Conservation (phyloP, 2,888 invertebrate genomes). For the Mamestra brassicae region DNA sequence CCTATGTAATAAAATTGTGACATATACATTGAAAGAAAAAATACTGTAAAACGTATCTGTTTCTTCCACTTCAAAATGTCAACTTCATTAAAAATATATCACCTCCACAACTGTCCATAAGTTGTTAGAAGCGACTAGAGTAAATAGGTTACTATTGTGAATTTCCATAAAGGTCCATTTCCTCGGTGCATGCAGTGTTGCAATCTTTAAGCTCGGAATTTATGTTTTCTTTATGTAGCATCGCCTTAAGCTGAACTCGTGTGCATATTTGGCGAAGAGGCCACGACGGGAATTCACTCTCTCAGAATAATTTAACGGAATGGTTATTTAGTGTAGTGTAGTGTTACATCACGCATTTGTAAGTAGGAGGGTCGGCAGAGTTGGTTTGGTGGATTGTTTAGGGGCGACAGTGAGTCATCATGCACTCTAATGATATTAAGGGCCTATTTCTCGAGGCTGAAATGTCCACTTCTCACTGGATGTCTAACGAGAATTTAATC, state of each 20-base stretch:
- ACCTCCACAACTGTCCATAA: conserved; percentile 39
- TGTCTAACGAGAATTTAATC: too few relatives aligned
- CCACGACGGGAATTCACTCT: conserved; percentile 52
- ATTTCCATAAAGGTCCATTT: conserved; percentile 54
- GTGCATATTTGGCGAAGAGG: conserved; percentile 59
- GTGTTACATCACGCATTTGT: conserved; percentile 3
- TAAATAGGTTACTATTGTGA: conserved; percentile 50
- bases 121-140: conserved; percentile 47
- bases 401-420: neutral
- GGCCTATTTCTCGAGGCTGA: too few relatives aligned
- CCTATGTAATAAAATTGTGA: too few relatives aligned
- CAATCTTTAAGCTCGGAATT: conserved; percentile 62
- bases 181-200: conserved; percentile 49
- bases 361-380: neutral
- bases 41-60: neutral
- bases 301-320: conserved; percentile 44
- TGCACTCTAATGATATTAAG: too few relatives aligned
- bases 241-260: conserved; percentile 54
- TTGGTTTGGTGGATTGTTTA: neutral
- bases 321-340: conserved; percentile 46
- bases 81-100: conserved; percentile 15
- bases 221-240: conserved; percentile 62
- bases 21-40: too few relatives aligned
- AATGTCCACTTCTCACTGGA: too few relatives aligned
- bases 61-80: neutral